Evolutionary conservation across 2,888 invertebrate species (phyloP).

Genomic region (Arrhopalites spinosus): DNA sequence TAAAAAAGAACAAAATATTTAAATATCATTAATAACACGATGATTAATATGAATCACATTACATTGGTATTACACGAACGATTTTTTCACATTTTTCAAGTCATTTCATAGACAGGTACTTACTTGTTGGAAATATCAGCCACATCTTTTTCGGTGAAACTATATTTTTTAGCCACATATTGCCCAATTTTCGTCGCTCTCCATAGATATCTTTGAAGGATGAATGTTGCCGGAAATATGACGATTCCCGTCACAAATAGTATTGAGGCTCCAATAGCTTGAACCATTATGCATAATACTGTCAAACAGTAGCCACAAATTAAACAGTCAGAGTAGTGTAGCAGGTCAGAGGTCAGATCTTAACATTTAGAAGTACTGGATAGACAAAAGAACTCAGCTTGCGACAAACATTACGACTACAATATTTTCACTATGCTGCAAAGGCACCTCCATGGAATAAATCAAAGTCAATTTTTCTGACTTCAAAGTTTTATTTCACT

Average conservation of each 20-base stretch:
- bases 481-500: no score
- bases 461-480: no score
- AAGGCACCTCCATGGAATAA: neutral
- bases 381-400: no score
- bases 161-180: slow-evolving; percentile 68
- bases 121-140: slow-evolving; percentile 78
- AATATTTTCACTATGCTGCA: neutral
- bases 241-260: slow-evolving; percentile 51
- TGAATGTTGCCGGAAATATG: slow-evolving; percentile 53
- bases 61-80: neutral
- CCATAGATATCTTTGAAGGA: slow-evolving; percentile 42
- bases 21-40: no score
- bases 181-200: slow-evolving; percentile 66
- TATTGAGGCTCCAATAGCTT: slow-evolving; percentile 34
- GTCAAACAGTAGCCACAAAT: no score
- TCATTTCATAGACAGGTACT: slow-evolving; percentile 44
- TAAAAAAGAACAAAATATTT: neutral
- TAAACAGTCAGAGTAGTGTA: no score
- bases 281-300: slow-evolving; percentile 19
- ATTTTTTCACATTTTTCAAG: neutral
- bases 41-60: no score
- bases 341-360: no score
- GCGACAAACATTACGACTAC: neutral
- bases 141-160: slow-evolving; percentile 70
- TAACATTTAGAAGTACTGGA: no score